phyloP scores from a whole-genome alignment of 2,113 vertebrate species.

The Sialia sialis region DNA sequence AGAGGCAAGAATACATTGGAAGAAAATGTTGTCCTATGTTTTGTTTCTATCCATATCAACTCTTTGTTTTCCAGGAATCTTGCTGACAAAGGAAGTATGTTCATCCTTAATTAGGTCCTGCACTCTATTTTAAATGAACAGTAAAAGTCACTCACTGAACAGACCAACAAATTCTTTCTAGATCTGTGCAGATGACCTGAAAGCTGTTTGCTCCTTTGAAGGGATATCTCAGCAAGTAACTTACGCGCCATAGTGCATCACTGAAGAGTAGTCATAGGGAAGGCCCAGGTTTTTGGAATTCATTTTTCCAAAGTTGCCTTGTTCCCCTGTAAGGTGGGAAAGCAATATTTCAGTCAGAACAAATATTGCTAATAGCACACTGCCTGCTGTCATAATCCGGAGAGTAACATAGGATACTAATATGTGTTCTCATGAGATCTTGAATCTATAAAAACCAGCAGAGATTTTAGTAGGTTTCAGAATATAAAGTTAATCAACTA shows the following conservation, averaged over 20 bases:
- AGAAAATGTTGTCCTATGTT: neutral
- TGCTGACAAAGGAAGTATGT: neutral
- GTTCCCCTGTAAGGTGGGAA: conserved; percentile 39
- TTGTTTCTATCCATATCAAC: neutral
- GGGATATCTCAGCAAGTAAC: neutral
- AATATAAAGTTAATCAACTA: neutral
- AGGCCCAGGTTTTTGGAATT: conserved; percentile 64
- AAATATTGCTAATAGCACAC: neutral
- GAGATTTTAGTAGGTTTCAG: neutral
- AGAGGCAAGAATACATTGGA: neutral
- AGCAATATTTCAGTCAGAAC: neutral
- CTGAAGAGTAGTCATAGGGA: conserved; percentile 68
- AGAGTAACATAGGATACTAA: neutral
- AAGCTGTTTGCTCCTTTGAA: neutral
- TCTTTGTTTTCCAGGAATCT: neutral
- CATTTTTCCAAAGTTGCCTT: conserved; percentile 58
- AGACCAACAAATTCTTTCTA: neutral
- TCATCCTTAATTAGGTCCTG: neutral
- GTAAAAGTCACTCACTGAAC: neutral
- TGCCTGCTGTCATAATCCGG: neutral
- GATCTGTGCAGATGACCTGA: neutral
- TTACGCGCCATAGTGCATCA: conserved; percentile 72
- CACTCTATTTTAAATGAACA: neutral
- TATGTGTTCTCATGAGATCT: neutral
- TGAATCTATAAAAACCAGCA: neutral